Conservation (phyloP, 2,113 vertebrate species). For the Nerophis lumbriciformis region DNA sequence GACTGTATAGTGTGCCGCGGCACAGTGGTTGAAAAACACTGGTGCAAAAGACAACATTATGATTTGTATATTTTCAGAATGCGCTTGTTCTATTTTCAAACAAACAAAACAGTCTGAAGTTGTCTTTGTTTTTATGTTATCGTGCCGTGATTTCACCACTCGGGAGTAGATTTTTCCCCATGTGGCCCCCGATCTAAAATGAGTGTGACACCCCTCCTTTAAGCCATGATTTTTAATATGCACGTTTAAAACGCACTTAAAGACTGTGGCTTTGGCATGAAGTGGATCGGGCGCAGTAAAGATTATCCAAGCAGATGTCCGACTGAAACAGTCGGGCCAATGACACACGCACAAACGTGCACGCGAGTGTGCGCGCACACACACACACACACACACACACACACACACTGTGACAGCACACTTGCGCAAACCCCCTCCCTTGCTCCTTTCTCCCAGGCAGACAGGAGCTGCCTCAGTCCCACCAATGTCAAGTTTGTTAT, state of each 20-base stretch:
- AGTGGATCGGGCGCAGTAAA: conserved; percentile 56
- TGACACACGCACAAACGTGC: conserved; percentile 35
- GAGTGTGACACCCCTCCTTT: too few relatives aligned
- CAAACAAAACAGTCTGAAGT: too few relatives aligned
- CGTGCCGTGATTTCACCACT: too few relatives aligned
- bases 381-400: conserved; percentile 23
- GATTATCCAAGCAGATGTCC: conserved; percentile 68
- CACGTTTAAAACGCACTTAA: conserved; percentile 6
- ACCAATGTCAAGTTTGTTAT: conserved; percentile 44
- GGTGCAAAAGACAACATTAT: too few relatives aligned
- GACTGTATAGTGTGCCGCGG: too few relatives aligned
- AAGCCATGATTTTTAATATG: too few relatives aligned
- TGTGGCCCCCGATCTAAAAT: too few relatives aligned
- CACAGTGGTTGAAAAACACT: too few relatives aligned
- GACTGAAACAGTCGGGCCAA: conserved; percentile 64
- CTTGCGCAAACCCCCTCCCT: conserved; percentile 26
- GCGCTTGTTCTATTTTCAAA: too few relatives aligned
- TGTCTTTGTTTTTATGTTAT: too few relatives aligned
- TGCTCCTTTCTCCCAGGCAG: conserved; percentile 29
- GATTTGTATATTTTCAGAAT: too few relatives aligned
- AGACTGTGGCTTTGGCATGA: conserved; percentile 42
- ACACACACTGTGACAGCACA: conserved; percentile 31
- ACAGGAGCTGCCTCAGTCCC: conserved; percentile 32
- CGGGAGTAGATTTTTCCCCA: too few relatives aligned
- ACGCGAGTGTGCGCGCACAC: background rate